These are phyloP conservation scores for Nerophis ophidion DNA, from an alignment of 2,113 vertebrate genomes.

Conservation along the genomic window DNA sequence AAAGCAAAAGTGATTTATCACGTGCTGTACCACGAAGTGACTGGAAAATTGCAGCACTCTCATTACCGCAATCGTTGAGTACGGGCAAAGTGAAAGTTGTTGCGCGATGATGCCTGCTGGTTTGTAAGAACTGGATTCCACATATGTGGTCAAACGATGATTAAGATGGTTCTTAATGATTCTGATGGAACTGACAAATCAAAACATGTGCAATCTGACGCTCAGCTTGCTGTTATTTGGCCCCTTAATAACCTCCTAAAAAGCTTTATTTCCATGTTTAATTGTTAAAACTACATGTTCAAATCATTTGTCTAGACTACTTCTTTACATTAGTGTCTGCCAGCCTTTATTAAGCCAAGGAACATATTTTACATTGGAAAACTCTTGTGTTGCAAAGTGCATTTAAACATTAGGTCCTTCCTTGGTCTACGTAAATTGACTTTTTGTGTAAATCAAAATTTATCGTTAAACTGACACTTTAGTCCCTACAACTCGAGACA, in stretches of 20 bases:
- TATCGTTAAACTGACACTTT: no score
- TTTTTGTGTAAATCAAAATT: no score
- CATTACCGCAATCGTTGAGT: constrained; percentile 6
- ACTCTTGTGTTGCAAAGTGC: no score
- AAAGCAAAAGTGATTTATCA: constrained; percentile 5
- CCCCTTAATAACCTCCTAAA: neutral
- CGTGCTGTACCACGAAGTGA: constrained; percentile 14
- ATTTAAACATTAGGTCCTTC: no score
- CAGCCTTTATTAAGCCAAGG: no score
- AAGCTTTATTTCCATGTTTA: neutral
- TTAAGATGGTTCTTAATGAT: constrained; percentile 23
- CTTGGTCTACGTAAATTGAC: no score
- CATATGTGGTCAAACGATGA: constrained; percentile 15
- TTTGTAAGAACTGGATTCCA: constrained; percentile 1
- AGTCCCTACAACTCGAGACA: no score
- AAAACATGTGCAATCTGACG: constrained; percentile 22
- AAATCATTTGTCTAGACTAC: neutral
- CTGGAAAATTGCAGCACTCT: constrained; percentile 11
- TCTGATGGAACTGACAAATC: constrained; percentile 31
- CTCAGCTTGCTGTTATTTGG: constrained; percentile 7
- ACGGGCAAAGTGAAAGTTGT: constrained; percentile 10
- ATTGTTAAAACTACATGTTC: neutral
- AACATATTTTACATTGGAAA: no score
- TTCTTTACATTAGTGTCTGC: neutral
- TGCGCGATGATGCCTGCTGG: neutral